Percentiles rank a stretch among this genome's conserved stretches.
Conservation (phyloP, 2,113 vertebrate species). For the Dromaius novaehollandiae region DNA sequence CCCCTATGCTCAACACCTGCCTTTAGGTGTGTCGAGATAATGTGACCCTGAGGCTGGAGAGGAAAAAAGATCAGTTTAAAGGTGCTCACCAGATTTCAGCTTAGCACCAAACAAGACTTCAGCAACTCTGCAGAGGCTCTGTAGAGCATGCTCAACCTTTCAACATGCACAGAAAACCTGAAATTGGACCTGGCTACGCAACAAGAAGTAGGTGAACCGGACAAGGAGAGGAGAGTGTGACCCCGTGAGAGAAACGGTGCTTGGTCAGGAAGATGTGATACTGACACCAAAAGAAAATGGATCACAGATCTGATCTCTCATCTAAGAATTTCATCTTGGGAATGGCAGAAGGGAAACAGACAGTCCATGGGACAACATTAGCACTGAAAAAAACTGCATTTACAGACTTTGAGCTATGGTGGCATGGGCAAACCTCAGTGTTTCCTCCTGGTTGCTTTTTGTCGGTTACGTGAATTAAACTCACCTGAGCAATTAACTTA, state of each 20-base stretch:
- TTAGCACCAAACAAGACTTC: background rate
- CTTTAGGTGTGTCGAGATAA: background rate
- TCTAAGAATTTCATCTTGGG: background rate
- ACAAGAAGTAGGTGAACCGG: background rate
- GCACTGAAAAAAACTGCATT: background rate
- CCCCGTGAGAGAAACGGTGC: accelerated
- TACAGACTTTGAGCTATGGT: background rate
- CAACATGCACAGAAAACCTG: background rate
- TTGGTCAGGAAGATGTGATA: background rate
- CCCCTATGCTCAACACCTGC: accelerated
- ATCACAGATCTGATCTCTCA: background rate
- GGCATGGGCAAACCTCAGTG: accelerated
- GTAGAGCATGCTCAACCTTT: background rate
- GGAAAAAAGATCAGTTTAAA: background rate
- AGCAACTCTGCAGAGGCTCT: background rate
- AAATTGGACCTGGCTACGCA: background rate
- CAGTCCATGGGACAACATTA: background rate
- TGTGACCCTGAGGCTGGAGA: background rate
- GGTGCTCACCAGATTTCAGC: background rate
- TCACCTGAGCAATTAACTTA: background rate
- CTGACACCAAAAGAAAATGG: background rate
- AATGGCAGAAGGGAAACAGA: background rate
- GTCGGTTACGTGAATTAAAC: background rate
- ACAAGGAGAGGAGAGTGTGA: background rate
- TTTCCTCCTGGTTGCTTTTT: background rate